Evolutionary conservation across 2,888 invertebrate genomes (phyloP).

Genomic region (Epinotia brunnichana): DNA sequence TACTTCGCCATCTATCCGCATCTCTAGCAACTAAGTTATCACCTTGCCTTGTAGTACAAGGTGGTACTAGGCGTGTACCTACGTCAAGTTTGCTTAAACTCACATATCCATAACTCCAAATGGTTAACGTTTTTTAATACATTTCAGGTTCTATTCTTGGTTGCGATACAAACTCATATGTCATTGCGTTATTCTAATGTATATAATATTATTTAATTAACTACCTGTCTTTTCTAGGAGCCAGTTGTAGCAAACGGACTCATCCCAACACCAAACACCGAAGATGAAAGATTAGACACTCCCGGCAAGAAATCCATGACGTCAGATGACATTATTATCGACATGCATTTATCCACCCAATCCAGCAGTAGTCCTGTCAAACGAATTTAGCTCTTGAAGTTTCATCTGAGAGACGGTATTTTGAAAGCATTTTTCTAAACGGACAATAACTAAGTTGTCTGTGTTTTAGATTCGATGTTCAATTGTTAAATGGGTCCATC

Average conservation of each 20-base stretch:
- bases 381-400: slow-evolving; percentile 58
- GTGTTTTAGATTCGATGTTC: slow-evolving; percentile 31
- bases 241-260: slow-evolving; percentile 78
- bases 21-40: background rate
- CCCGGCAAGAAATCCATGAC: slow-evolving; percentile 77
- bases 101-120: background rate
- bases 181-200: background rate
- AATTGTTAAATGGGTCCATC: slow-evolving; percentile 19
- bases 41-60: too few relatives aligned
- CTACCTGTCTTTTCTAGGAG: slow-evolving; percentile 52
- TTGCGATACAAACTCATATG: too few relatives aligned
- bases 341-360: slow-evolving; percentile 78
- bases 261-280: slow-evolving; percentile 77
- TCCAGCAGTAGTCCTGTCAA: slow-evolving; percentile 51
- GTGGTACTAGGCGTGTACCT: too few relatives aligned
- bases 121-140: too few relatives aligned
- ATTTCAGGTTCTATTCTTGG: too few relatives aligned
- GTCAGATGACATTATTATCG: slow-evolving; percentile 84
- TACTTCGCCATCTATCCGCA: background rate
- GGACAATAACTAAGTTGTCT: slow-evolving; percentile 23
- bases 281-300: slow-evolving; percentile 65
- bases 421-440: slow-evolving; percentile 36
- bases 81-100: background rate
- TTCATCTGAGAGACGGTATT: slow-evolving; percentile 39
- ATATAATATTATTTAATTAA: background rate